phyloP scores from a whole-genome alignment of 2,113 vertebrate genomes.

The Okapia johnstoni region DNA sequence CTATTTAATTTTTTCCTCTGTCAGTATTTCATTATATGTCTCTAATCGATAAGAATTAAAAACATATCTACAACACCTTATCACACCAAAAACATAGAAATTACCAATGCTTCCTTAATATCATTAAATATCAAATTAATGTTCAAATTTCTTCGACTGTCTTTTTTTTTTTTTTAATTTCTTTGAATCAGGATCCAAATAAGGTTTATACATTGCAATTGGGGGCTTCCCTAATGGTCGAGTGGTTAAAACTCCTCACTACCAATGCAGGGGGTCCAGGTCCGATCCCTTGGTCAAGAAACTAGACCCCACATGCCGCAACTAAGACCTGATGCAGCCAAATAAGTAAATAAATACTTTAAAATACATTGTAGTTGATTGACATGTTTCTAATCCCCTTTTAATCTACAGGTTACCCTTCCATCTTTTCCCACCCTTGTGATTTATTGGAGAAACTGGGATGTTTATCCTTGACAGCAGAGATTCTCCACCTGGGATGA shows the following conservation, averaged over 20 bases:
- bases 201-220: not conserved
- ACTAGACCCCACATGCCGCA: not conserved
- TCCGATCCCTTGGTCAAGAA: not conserved
- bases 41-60: not conserved
- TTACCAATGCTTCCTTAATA: not conserved
- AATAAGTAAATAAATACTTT: not conserved
- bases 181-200: not conserved
- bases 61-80: not conserved
- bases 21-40: not conserved
- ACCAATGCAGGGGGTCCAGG: not conserved
- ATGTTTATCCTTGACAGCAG: not conserved
- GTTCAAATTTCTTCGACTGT: not conserved
- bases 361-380: not conserved
- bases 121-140: not conserved
- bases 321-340: not conserved
- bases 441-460: not conserved
- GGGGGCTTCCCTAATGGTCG: not conserved
- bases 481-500: not conserved
- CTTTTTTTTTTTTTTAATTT: not conserved
- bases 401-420: not conserved
- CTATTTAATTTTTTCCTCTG: not conserved
- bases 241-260: not conserved
- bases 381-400: not conserved
- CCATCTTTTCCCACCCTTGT: not conserved
- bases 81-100: not conserved